These are phyloP conservation scores for Notothenia rossii DNA, from an alignment of 2,113 vertebrate genomes.

Conservation along the genomic window DNA sequence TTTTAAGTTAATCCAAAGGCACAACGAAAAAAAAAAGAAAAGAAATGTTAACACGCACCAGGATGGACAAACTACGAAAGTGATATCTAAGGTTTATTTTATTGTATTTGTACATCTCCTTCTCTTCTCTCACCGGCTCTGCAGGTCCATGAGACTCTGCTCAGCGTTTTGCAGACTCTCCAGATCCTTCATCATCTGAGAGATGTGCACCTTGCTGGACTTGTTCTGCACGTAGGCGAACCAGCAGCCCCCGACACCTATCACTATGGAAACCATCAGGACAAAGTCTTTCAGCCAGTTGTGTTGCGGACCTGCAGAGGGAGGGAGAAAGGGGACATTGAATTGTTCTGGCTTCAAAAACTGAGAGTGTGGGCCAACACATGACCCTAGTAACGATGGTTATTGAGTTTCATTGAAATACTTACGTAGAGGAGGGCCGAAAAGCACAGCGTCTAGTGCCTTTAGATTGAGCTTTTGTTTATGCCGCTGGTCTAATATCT, in stretches of 20 bases:
- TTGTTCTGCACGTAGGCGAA: constrained; percentile 98
- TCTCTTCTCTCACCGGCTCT: constrained; percentile 88
- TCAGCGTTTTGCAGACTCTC: constrained; percentile 96
- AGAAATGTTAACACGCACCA: too few species aligned
- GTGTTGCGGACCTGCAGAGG: constrained; percentile 90
- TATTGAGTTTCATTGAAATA: constrained; percentile 41
- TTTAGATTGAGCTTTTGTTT: constrained; percentile 98
- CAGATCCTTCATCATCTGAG: constrained; percentile 99
- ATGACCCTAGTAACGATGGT: neutral
- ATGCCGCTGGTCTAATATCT: constrained; percentile 96
- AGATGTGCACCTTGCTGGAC: constrained; percentile 95
- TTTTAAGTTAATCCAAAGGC: too few species aligned
- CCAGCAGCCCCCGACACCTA: constrained; percentile 98
- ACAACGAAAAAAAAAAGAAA: too few species aligned
- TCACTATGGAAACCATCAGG: constrained; percentile 96
- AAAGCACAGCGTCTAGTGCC: constrained; percentile 96
- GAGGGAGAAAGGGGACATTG: neutral
- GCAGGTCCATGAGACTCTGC: constrained; percentile 93
- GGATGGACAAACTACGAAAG: too few species aligned
- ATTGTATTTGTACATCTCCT: neutral
- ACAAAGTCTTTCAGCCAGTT: constrained; percentile 99
- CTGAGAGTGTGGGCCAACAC: too few species aligned
- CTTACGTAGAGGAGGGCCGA: constrained; percentile 96
- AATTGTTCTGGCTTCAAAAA: neutral
- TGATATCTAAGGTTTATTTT: too few species aligned